phyloP scores from a whole-genome alignment of 1,140 invertebrate genomes.

The Drosophila equinoxialis region DNA sequence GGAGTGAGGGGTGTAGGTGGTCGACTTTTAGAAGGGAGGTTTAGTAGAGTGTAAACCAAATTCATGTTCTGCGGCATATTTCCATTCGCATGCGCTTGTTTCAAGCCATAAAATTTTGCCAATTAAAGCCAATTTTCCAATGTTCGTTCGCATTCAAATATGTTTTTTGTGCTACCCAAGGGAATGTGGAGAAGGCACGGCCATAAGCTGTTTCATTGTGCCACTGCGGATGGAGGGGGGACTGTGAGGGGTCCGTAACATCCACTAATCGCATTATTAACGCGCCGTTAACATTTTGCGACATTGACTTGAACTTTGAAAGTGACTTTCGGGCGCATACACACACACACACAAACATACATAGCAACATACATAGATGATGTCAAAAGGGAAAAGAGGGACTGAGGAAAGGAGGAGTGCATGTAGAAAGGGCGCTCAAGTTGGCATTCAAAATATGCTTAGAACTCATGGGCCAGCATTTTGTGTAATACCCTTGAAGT shows the following conservation, averaged over 20 bases:
- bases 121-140: conserved; percentile 73
- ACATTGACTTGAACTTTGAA: conserved; percentile 74
- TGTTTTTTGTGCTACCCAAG: conserved; percentile 31
- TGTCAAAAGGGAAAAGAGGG: too few species aligned
- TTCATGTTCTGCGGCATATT: conserved; percentile 40
- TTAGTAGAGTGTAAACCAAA: background rate
- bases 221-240: conserved; percentile 6
- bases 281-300: conserved; percentile 76
- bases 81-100: conserved; percentile 7
- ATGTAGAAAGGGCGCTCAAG: conserved; percentile 28
- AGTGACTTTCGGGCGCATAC: conserved; percentile 50
- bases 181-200: conserved; percentile 25
- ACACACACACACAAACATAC: conserved; percentile 12
- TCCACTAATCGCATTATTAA: conserved; percentile 76
- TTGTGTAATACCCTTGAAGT: conserved; percentile 69
- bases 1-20: background rate
- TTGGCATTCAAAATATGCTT: conserved; percentile 65
- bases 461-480: conserved; percentile 57
- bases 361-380: background rate
- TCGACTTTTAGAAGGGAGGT: too few species aligned
- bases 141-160: conserved; percentile 59
- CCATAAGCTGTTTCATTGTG: background rate
- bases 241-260: conserved; percentile 44
- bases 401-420: background rate
- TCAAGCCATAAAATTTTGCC: conserved; percentile 47